Base-by-base conservation (phyloP, 2,113 vertebrate genomes). In the Delphinus delphis region DNA sequence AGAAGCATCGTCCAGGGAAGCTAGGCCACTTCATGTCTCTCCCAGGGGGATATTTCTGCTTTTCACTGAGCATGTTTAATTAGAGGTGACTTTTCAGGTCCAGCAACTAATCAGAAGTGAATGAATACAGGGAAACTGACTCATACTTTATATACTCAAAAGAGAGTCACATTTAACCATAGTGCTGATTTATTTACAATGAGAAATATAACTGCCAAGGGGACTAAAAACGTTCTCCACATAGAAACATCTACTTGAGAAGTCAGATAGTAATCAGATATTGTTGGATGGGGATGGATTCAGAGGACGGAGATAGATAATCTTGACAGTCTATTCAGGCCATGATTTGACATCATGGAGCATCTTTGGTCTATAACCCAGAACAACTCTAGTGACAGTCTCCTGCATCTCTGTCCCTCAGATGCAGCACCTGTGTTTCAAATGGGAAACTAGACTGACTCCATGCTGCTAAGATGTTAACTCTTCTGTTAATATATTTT, bases 41-140 rank as follows among this genome's bases (percentile, higher is more conserved):
- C 1, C 53, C 15, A 53, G 11, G 7, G 12, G 5, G 14, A 28
- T 31, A 28, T 73, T 50, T 85, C 79, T 83, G 65, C 50, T 96
- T 81, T 88, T 96, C 83, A 94, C 41, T 82, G 41, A 93, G 93
- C 77, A 73, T 88, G 2, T 65, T 90, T 41, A 81, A 81, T 90
- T 13, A 41, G 7, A 91, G 44, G 31, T 88, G n/a, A 79, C 62
- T 92, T 89, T 76, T 84, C 44, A 87, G n/a, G n/a, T 74, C 33
- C 68, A 84, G 38, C 88, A 94, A 90, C 47, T 95, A 88, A 93
- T 41, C 38, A 71, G 31, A 92, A 79, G 31, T 77, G 12, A 92
- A 20, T 77, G 9, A 88, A 36, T 90, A 68, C 58, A 86, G 36
- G 18, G 17, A 15, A 93, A 71, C 20, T 20, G 20, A 58, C 73